These are phyloP conservation scores for Eupithecia exiguata DNA, from an alignment of 2,888 invertebrate genomes.

Conservation along the genomic window DNA sequence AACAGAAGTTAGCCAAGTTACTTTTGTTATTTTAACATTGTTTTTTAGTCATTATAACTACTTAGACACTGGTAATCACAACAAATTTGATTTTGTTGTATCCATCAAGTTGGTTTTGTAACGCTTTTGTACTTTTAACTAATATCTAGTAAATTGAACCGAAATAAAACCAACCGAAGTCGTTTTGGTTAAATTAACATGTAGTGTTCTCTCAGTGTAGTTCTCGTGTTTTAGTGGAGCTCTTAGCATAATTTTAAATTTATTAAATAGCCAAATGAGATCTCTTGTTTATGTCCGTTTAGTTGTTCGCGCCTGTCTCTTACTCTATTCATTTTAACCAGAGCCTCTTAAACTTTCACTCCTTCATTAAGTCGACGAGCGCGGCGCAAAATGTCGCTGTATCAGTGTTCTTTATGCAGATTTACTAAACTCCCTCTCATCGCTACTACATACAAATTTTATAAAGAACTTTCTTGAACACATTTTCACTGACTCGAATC, in stretches of 20 bases:
- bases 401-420: constrained; percentile 7
- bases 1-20: no score
- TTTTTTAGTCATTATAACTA: no score
- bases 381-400: constrained; percentile 27
- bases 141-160: no score
- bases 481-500: not conserved
- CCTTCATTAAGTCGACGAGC: constrained; percentile 42
- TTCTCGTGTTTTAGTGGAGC: not conserved
- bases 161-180: no score
- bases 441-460: not conserved
- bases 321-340: constrained; percentile 38
- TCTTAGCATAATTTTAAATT: not conserved
- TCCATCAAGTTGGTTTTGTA: no score
- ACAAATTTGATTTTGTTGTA: no score
- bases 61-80: no score
- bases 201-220: no score
- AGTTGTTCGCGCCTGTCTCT: constrained; percentile 39
- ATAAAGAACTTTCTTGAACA: not conserved
- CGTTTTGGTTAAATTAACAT: no score
- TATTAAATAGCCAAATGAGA: not conserved
- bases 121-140: no score
- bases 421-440: constrained; percentile 1
- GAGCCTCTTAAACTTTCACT: constrained; percentile 40
- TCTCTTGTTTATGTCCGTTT: constrained; percentile 26
- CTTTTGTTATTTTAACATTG: no score